Evolutionary conservation across 2,888 invertebrate species (phyloP).

Genomic region (Leptothorax acervorum): DNA sequence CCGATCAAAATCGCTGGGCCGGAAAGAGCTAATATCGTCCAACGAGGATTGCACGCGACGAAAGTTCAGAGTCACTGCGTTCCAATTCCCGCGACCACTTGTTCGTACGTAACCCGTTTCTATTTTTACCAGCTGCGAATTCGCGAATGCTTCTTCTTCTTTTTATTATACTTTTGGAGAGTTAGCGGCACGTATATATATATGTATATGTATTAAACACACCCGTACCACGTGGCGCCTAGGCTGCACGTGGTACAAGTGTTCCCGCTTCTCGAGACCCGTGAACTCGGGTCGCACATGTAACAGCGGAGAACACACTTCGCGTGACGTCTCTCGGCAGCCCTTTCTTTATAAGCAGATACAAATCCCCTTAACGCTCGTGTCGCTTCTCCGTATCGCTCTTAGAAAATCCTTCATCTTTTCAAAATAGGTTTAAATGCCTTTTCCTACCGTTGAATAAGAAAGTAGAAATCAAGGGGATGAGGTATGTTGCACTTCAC

Average conservation of each 20-base stretch:
- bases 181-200: conserved; percentile 3
- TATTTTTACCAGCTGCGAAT: conserved; percentile 65
- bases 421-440: neutral
- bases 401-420: neutral
- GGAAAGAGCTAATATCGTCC: conserved; percentile 16
- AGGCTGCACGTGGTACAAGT: conserved; percentile 67
- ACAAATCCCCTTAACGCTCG: neutral
- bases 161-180: neutral
- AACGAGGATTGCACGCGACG: neutral
- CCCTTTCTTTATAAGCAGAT: neutral
- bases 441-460: neutral
- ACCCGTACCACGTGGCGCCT: conserved; percentile 68
- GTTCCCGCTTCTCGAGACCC: conserved; percentile 50
- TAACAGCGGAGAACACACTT: conserved; percentile 38
- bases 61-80: conserved; percentile 7
- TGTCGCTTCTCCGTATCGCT: neutral
- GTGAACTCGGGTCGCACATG: conserved; percentile 49
- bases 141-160: conserved; percentile 56
- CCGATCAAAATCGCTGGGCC: conserved; percentile 22
- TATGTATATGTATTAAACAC: conserved; percentile 45
- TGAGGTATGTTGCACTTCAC: neutral
- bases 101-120: conserved; percentile 60
- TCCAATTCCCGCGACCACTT: conserved; percentile 70
- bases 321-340: conserved; percentile 5
- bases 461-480: neutral